phyloP scores from a whole-genome alignment of 2,797 vertebrate species.

The Paratrypauchen microcephalus region DNA sequence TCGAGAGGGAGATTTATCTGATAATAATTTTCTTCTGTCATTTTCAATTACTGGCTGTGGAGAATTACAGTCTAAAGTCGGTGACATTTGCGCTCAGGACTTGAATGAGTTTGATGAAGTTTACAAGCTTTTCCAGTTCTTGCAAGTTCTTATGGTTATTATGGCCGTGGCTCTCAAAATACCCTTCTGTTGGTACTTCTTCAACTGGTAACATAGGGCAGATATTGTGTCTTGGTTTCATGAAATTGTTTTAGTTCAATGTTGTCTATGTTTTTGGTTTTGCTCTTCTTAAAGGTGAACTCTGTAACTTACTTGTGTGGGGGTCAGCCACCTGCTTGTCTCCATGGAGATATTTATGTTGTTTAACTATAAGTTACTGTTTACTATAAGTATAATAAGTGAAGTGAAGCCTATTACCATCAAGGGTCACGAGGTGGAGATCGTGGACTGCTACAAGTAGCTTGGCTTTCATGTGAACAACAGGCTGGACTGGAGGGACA shows the following conservation, averaged over 20 bases:
- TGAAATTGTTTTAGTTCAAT: background rate
- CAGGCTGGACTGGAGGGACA: no score
- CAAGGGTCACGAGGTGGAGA: no score
- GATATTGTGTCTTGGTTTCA: background rate
- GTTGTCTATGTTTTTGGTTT: background rate
- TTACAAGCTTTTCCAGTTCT: constrained; percentile 38
- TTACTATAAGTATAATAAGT: no score
- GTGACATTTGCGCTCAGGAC: constrained; percentile 54
- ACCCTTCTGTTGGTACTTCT: background rate
- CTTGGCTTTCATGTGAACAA: no score
- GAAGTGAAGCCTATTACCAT: no score
- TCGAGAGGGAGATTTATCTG: constrained; percentile 51
- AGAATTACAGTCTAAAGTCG: constrained; percentile 55
- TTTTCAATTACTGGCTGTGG: constrained; percentile 58
- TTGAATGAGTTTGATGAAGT: constrained; percentile 44
- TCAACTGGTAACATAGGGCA: background rate
- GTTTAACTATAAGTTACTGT: no score
- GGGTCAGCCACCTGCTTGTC: no score
- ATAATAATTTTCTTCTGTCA: constrained; percentile 57
- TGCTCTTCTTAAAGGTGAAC: no score
- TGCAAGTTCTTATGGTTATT: background rate
- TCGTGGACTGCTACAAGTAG: no score
- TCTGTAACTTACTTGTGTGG: no score
- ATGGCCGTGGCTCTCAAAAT: background rate
- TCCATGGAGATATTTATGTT: no score